These are phyloP conservation scores for Eubasilissa splendida DNA, from an alignment of 2,888 invertebrate genomes.

Conservation along the genomic window DNA sequence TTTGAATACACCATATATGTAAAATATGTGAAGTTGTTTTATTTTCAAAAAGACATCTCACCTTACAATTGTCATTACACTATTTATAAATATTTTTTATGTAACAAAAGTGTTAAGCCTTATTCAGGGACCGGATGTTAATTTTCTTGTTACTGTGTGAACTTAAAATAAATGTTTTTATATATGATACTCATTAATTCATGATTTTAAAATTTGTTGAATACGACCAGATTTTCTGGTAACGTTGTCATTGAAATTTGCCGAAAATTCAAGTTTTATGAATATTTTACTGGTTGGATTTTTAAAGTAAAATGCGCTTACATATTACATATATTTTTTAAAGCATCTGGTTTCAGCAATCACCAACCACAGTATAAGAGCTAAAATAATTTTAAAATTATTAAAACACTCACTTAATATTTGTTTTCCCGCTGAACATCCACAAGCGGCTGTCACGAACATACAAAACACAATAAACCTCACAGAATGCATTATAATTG, in stretches of 20 bases:
- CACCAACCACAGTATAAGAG: not conserved
- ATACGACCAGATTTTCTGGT: not conserved
- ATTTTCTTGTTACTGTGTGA: too few relatives aligned
- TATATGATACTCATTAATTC: conserved; percentile 2
- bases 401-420: conserved; percentile 68
- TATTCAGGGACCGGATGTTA: too few relatives aligned
- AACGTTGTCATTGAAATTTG: conserved; percentile 13
- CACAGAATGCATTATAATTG: conserved; percentile 52
- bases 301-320: not conserved
- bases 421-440: conserved; percentile 69
- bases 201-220: conserved; percentile 5
- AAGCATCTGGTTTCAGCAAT: not conserved
- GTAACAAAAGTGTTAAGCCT: too few relatives aligned
- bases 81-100: too few relatives aligned
- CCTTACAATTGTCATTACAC: too few relatives aligned
- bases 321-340: not conserved
- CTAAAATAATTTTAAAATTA: not conserved
- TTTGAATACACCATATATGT: not conserved
- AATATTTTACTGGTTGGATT: not conserved
- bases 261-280: conserved; percentile 8
- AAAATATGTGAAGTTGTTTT: too few relatives aligned
- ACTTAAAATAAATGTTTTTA: not conserved
- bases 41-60: too few relatives aligned
- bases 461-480: conserved; percentile 68
- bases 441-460: conserved; percentile 67